Evolutionary conservation across 2,113 vertebrate genomes (phyloP), one percentile per base, ranked within the genome.

Genomic region (Microtus pennsylvanicus): DNA sequence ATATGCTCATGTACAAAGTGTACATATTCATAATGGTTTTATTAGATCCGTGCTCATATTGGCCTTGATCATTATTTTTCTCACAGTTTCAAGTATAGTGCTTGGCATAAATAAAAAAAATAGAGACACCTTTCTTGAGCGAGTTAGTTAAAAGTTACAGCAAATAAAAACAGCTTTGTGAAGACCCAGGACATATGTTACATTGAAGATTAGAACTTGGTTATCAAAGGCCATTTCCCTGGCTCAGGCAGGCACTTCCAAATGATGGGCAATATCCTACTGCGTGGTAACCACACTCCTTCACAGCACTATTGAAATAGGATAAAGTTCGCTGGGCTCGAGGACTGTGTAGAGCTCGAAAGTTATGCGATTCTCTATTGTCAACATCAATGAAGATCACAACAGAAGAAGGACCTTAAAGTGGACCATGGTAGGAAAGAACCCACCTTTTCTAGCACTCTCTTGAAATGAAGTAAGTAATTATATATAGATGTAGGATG

Each of bases 191-290:
- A 35, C 17, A 9, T 87, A 47, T 50, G 26, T 65, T 90, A 89
- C 87, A 69, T 61, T 81, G 74, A 96, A 93, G 42, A 83, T 11
- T 47, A 87, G 55, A 92, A 78, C 42, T 92, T 83, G 55, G 26
- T 83, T n/a, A 35, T 94, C 69, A 94, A 76, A 86, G 77, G 55
- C 45, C 5, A 16, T 82, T 89, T 61, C 38, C 65, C 38, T 76
- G 75, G 50, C 52, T 94, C 47, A 91, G 7, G 28, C 55, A 91
- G 7, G 28, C 0, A 19, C n/a, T 91, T 91, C 26, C 74, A 85
- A 91, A 77, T n/a, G 50, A 52, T 82, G 26, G 35, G 30, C 61
- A 10, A 26, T 93, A 63, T 69, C 52, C 52, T 82, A 67, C 83
- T 75, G 21, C 26, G 30, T 81, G 30, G 24, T 61, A 63, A 76